These are phyloP conservation scores for Oscheius sp. DNA, from an alignment of 2,888 invertebrate genomes.

Conservation along the genomic window DNA sequence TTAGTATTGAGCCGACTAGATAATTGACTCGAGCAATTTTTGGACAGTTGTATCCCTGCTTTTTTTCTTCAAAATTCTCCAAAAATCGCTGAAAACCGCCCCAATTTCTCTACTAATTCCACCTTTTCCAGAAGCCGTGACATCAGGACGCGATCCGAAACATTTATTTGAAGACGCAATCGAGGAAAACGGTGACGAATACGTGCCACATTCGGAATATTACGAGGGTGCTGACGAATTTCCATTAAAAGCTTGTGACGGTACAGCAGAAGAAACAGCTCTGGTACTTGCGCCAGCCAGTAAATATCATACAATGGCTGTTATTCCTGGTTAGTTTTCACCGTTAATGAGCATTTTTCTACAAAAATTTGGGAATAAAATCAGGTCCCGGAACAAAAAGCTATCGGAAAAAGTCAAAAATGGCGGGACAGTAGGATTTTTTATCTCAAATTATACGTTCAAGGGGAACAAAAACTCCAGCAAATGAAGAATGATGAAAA, in stretches of 20 bases:
- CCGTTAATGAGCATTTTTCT: neutral
- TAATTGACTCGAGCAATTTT: too few species aligned
- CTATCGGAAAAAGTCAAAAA: too few species aligned
- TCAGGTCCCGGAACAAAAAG: too few species aligned
- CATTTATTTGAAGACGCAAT: constrained; percentile 58
- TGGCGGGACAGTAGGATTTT: too few species aligned
- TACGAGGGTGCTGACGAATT: constrained; percentile 60
- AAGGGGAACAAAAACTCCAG: too few species aligned
- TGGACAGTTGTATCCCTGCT: neutral
- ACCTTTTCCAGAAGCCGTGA: constrained; percentile 3
- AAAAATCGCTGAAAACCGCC: too few species aligned
- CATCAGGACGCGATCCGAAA: constrained; percentile 45
- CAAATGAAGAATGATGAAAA: too few species aligned
- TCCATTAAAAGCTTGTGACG: constrained; percentile 45
- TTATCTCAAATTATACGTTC: too few species aligned
- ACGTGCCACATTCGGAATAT: constrained; percentile 54
- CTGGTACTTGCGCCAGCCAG: constrained; percentile 42
- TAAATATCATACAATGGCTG: constrained; percentile 53
- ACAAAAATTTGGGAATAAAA: neutral
- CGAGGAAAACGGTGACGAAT: constrained; percentile 64
- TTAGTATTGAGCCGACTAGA: too few species aligned
- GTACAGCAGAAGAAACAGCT: constrained; percentile 42
- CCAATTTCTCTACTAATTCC: too few species aligned
- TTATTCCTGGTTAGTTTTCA: constrained; percentile 47
- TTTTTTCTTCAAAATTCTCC: neutral